phyloP scores from a whole-genome alignment of 23 tunicate species.

The Ciona savignyi region DNA sequence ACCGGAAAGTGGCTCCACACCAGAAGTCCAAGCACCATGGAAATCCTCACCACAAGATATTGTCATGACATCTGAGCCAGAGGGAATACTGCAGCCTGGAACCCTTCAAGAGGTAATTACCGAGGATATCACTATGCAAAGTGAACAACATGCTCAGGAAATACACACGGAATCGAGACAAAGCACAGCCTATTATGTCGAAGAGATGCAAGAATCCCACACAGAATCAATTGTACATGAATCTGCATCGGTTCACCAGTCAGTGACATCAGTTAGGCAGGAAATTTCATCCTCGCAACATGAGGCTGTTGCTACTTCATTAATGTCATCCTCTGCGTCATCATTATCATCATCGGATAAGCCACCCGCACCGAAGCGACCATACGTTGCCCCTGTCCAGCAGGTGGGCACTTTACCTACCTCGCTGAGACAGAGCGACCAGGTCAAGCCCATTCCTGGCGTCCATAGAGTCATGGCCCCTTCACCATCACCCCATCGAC shows the following conservation, averaged over 20 bases:
- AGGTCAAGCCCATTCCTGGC: conserved; percentile 15
- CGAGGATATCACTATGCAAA: background rate
- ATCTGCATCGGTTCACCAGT: background rate
- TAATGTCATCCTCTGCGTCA: conserved; percentile 9
- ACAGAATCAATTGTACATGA: background rate
- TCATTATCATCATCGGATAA: conserved; percentile 30
- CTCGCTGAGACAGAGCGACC: background rate
- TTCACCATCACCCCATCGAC: background rate
- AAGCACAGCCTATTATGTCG: background rate
- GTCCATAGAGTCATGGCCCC: conserved; percentile 11
- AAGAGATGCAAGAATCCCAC: background rate
- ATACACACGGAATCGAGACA: background rate
- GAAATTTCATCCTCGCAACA: background rate
- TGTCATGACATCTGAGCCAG: background rate
- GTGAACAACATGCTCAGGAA: background rate
- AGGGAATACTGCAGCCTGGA: background rate
- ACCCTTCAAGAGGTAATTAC: background rate
- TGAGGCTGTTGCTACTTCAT: background rate
- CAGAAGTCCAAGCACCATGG: conserved; percentile 5
- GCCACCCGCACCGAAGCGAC: conserved; percentile 28
- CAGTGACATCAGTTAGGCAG: conserved; percentile 1
- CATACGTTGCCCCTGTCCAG: conserved; percentile 21
- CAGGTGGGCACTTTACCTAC: background rate
- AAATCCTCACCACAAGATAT: background rate
- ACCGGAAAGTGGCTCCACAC: background rate